These are phyloP conservation scores for Agrotis clavis DNA, from an alignment of 2,888 invertebrate species.

Conservation along the genomic window DNA sequence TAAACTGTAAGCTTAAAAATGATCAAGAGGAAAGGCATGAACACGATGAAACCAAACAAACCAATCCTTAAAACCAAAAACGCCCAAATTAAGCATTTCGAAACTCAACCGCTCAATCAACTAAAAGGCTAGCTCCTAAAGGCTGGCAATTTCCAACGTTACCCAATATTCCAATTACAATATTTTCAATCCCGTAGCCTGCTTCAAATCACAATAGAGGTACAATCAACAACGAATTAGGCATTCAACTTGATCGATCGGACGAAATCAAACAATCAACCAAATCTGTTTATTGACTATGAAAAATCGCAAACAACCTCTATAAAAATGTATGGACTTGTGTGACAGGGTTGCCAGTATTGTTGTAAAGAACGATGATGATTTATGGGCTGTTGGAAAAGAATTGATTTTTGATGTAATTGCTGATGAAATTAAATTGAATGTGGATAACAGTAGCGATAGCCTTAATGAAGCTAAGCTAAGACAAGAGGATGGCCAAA, in stretches of 20 bases:
- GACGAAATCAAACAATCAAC: conserved; percentile 68
- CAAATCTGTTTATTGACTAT: conserved; percentile 75
- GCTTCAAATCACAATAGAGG: conserved; percentile 70
- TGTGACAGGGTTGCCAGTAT: conserved; percentile 63
- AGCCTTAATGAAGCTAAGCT: neutral
- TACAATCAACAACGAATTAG: conserved; percentile 69
- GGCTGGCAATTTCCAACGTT: conserved; percentile 60
- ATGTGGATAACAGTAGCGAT: conserved; percentile 11
- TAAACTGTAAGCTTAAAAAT: neutral
- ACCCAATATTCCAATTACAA: conserved; percentile 63
- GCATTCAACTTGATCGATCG: conserved; percentile 64
- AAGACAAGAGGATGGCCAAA: too few relatives aligned
- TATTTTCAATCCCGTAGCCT: conserved; percentile 61
- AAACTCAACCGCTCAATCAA: conserved; percentile 63
- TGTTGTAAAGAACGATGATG: conserved; percentile 34
- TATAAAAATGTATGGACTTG: conserved; percentile 66
- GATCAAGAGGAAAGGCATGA: neutral
- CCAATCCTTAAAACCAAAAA: conserved; percentile 37
- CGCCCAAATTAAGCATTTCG: conserved; percentile 46
- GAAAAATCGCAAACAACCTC: conserved; percentile 76
- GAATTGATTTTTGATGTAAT: neutral
- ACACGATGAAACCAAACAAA: neutral
- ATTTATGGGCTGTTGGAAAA: conserved; percentile 35
- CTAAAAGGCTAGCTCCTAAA: conserved; percentile 38
- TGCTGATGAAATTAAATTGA: neutral